Evolutionary conservation across 1,140 invertebrate species (phyloP).

Genomic region (Whitmania pigra): DNA sequence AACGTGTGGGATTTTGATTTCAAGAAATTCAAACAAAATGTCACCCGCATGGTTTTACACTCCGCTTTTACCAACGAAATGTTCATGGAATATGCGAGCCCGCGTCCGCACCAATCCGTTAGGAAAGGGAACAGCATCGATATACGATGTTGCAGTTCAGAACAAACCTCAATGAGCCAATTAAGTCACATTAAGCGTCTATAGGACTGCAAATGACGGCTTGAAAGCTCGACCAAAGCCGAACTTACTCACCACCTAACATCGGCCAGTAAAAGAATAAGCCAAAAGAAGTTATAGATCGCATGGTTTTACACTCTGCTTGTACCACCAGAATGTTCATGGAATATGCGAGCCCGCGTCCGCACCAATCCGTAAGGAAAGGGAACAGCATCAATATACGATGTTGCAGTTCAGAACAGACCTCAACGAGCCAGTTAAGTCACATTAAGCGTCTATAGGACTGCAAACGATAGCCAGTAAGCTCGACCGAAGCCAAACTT

Average conservation of each 20-base stretch:
- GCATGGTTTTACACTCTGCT: slow-evolving; percentile 20
- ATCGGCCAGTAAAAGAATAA: too few species aligned
- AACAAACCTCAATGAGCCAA: slow-evolving; percentile 1
- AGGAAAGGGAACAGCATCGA: slow-evolving; percentile 14
- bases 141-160: slow-evolving; percentile 21
- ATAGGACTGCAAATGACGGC: slow-evolving; percentile 11
- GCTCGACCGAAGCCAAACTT: too few species aligned
- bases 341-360: slow-evolving; percentile 19
- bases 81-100: slow-evolving; percentile 21
- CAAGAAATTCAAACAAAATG: neutral
- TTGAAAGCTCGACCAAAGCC: too few species aligned
- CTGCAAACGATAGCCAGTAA: neutral
- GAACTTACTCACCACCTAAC: too few species aligned
- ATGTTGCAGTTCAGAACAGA: slow-evolving; percentile 16
- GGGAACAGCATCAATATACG: slow-evolving; percentile 22
- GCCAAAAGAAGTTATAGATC: slow-evolving; percentile 2
- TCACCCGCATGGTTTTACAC: slow-evolving; percentile 20
- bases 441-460: slow-evolving; percentile 16
- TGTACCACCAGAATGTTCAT: slow-evolving; percentile 14
- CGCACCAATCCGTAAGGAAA: slow-evolving; percentile 13
- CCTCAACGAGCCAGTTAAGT: slow-evolving; percentile 5
- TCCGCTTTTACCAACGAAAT: slow-evolving; percentile 14
- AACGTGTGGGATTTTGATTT: too few species aligned
- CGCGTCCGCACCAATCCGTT: slow-evolving; percentile 14
- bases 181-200: slow-evolving; percentile 16